Evolutionary conservation across 2,888 invertebrate genomes (phyloP).

Genomic region (Nephrotoma guestfalica): DNA sequence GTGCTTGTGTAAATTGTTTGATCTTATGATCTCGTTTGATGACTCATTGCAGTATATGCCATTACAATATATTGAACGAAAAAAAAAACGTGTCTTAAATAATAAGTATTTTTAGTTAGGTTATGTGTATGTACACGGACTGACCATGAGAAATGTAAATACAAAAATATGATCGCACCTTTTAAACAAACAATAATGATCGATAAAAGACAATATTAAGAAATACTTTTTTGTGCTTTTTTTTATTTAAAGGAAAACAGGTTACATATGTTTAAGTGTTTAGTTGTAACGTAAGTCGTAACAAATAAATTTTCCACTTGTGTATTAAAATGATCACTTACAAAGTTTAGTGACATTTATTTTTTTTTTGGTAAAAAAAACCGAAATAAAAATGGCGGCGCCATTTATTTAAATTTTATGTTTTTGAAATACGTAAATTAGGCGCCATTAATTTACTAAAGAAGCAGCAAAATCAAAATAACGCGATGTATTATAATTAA

Average conservation of each 20-base stretch:
- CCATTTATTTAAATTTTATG: not conserved
- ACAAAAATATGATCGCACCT: not conserved
- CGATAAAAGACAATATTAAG: not conserved
- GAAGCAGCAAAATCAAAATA: not conserved
- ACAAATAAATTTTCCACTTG: not conserved
- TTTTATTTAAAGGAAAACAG: not conserved
- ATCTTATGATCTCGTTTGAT: not conserved
- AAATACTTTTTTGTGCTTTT: not conserved
- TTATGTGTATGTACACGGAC: not conserved
- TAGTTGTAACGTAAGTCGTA: not conserved
- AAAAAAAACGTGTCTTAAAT: not conserved
- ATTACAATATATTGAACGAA: not conserved
- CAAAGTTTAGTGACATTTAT: not conserved
- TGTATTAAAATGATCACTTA: not conserved
- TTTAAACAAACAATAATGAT: not conserved
- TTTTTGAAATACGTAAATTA: not conserved
- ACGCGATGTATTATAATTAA: not conserved
- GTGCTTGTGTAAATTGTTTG: not conserved
- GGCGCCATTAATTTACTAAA: not conserved
- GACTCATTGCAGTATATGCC: not conserved
- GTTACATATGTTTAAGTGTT: not conserved
- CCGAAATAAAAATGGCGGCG: not conserved
- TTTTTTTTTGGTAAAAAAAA: not conserved
- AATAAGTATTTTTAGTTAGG: not conserved
- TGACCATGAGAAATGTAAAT: not conserved